phyloP scores from a whole-genome alignment of 2,888 invertebrate species.

The Heliconius hortense region DNA sequence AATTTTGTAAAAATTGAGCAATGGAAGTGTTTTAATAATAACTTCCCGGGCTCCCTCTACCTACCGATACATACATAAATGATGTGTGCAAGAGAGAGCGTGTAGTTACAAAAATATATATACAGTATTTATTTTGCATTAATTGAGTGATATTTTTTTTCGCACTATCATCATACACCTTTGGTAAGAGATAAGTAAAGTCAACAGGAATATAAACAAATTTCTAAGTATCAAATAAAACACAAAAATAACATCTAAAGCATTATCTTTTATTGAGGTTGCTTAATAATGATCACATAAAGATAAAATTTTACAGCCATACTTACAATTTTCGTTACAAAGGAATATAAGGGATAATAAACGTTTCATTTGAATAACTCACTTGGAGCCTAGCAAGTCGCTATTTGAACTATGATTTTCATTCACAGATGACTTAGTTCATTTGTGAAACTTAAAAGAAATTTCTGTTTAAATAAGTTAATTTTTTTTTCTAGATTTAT shows the following conservation, averaged over 20 bases:
- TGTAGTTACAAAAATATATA: too few relatives aligned
- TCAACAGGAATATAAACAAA: not conserved
- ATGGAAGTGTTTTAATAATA: too few relatives aligned
- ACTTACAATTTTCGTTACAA: slow-evolving; percentile 25
- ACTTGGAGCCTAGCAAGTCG: not conserved
- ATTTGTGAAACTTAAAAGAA: slow-evolving; percentile 6
- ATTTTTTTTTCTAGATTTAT: not conserved
- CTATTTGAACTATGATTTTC: slow-evolving; percentile 16
- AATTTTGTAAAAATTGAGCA: too few relatives aligned
- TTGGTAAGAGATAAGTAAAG: not conserved
- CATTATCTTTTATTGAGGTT: slow-evolving; percentile 24
- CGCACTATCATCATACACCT: too few relatives aligned
- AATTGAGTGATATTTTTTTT: too few relatives aligned
- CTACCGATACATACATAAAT: too few relatives aligned
- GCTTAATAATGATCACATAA: slow-evolving; percentile 23
- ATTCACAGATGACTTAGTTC: not conserved
- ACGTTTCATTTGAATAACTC: slow-evolving; percentile 22
- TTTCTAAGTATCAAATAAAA: slow-evolving; percentile 4
- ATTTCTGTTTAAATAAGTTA: not conserved
- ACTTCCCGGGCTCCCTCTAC: too few relatives aligned
- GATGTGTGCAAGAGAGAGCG: too few relatives aligned
- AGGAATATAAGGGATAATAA: slow-evolving; percentile 12
- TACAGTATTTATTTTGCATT: too few relatives aligned
- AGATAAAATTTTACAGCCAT: slow-evolving; percentile 15
- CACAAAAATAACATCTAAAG: slow-evolving; percentile 16